These are phyloP conservation scores for Phyllotreta cruciferae DNA, from an alignment of 2,888 invertebrate genomes.

Conservation along the genomic window DNA sequence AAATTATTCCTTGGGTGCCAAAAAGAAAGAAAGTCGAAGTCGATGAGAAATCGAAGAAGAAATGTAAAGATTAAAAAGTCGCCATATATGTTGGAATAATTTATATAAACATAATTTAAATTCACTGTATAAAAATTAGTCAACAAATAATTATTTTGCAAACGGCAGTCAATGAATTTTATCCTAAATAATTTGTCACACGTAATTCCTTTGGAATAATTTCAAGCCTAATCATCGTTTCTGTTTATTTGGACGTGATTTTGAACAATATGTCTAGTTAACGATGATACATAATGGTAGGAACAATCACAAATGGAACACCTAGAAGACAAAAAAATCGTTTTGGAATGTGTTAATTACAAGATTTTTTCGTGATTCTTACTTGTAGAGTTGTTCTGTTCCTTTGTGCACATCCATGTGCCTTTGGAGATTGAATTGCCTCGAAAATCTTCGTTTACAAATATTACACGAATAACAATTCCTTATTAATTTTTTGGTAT, in stretches of 20 bases:
- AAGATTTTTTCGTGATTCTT: constrained; percentile 25
- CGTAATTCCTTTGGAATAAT: no score
- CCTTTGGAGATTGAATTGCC: constrained; percentile 54
- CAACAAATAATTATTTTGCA: no score
- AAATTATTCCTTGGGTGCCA: constrained; percentile 63
- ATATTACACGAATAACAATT: constrained; percentile 48
- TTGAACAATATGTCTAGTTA: constrained; percentile 57
- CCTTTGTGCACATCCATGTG: constrained; percentile 54
- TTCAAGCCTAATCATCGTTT: no score
- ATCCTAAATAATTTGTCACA: no score
- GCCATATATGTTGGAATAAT: no score
- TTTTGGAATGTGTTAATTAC: not conserved
- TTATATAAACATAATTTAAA: no score
- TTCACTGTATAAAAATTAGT: no score
- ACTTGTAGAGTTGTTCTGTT: constrained; percentile 45
- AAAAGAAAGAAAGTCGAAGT: no score
- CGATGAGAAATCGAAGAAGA: no score
- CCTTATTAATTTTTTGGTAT: constrained; percentile 34
- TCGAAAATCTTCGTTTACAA: constrained; percentile 54
- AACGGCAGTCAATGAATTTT: no score
- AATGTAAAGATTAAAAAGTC: no score
- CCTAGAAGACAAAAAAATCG: constrained; percentile 38
- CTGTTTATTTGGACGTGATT: constrained; percentile 47
- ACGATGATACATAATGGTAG: constrained; percentile 55
- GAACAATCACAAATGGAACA: constrained; percentile 56